These are phyloP conservation scores for fruit fly (Drosophila melanogaster) DNA, from an alignment of 1,140 invertebrate species.

Conservation along the genomic window Release_6_plus_ISO1_MT NT_033779.5:17793001-17793500, in stretches of 20 bases:
- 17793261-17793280: slow-evolving; percentile 28
- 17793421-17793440: slow-evolving; percentile 75
- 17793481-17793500: slow-evolving; percentile 55
- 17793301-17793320: slow-evolving; percentile 51
- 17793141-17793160: slow-evolving; percentile 74
- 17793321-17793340: slow-evolving; percentile 61
- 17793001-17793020: slow-evolving; percentile 34
- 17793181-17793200: slow-evolving; percentile 69
- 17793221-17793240: slow-evolving; percentile 48
- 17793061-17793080: slow-evolving; percentile 5
- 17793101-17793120: slow-evolving; percentile 68
- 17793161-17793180: slow-evolving; percentile 42
- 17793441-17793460: slow-evolving; percentile 61
- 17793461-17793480: slow-evolving; percentile 62
- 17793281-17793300: slow-evolving; percentile 41
- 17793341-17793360: slow-evolving; percentile 59
- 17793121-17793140: slow-evolving; percentile 81
- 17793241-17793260: slow-evolving; percentile 3
- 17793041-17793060: slow-evolving; percentile 46
- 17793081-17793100: slow-evolving; percentile 24
- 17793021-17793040: slow-evolving; percentile 25
- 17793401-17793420: slow-evolving; percentile 12
- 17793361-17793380: background rate
- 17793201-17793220: slow-evolving; percentile 69
- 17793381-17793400: slow-evolving; percentile 5